Evolutionary conservation across 1,140 invertebrate species (phyloP), one percentile per base, ranked within the genome.

Genomic region (Nasonia vitripennis): DNA sequence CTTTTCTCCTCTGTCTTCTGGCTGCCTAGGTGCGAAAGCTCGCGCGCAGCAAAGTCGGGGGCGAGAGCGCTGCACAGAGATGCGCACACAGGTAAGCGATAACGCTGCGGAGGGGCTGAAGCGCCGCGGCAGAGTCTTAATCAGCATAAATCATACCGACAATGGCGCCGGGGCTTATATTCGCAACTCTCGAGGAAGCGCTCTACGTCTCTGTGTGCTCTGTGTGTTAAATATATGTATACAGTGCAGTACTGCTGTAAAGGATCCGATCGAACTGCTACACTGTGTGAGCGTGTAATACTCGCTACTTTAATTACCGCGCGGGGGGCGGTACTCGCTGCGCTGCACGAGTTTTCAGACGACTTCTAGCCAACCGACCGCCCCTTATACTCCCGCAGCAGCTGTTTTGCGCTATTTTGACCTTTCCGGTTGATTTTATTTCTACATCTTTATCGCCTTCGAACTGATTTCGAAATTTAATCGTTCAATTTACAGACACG

Each of bases 81-180:
- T 71, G 79, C 75, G 85, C 86, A 87, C 80, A 77, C 89, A 89
- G 90, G 88, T 91, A 87, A 89, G 87, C 89, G 92, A 92, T 92
- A 92, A 89, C 90, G 89, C 89, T 12, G 88, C 88, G 88, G 41
- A 55, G 45, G 78, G 78, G 83, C 27, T 23, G 48, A 48, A 75
- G 89, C 89, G 91, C 68, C 91, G 90, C 90, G n/a, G 77, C 84
- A 90, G 89, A 92, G 90, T 93, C 91, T 93, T 93, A 93, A 93
- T 93, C 92, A 93, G 89, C 90, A 90, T 93, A 92, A 92, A 93
- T 93, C 91, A 93, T 93, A 92, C 87, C 91, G 90, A 91, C 87
- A 89, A 90, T 90, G 89, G 27, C 48, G 78, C 9, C 23, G 81
- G 17, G 6, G 70, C 75, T 78, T 51, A 34, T 31, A 34, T 79